Conservation (phyloP, 2,888 invertebrate genomes). For the Epistrophella euchroma region DNA sequence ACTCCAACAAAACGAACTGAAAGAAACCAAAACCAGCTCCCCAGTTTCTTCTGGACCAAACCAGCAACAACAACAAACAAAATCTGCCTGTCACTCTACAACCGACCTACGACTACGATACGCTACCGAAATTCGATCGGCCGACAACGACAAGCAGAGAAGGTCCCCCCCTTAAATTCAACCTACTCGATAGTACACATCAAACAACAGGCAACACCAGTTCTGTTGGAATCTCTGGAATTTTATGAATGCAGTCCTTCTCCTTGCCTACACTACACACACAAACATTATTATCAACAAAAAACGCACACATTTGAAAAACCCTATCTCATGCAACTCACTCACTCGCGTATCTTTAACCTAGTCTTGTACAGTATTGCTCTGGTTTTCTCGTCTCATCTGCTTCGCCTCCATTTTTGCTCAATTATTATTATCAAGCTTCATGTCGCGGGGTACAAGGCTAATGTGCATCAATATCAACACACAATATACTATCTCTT, state of each 20-base stretch:
- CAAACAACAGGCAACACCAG: constrained; percentile 38
- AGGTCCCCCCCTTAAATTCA: constrained; percentile 39
- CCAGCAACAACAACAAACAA: constrained; percentile 48
- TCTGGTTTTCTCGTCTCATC: constrained; percentile 53
- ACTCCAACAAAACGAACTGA: constrained; percentile 38
- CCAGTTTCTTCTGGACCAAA: constrained; percentile 5
- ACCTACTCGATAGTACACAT: constrained; percentile 39
- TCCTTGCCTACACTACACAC: constrained; percentile 38
- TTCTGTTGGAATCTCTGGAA: constrained; percentile 69
- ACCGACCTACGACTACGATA: constrained; percentile 76
- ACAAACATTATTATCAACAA: background rate
- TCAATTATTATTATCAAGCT: constrained; percentile 20
- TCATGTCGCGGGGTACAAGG: constrained; percentile 42
- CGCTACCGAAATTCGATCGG: constrained; percentile 67
- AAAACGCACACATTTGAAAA: background rate
- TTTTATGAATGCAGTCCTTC: constrained; percentile 70
- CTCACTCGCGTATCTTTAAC: constrained; percentile 58
- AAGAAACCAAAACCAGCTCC: constrained; percentile 27
- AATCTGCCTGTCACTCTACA: constrained; percentile 65
- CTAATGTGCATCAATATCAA: constrained; percentile 45
- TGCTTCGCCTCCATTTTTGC: constrained; percentile 36
- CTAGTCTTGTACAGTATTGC: constrained; percentile 52
- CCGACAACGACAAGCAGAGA: constrained; percentile 49
- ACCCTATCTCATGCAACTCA: constrained; percentile 39
- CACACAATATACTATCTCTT: constrained; percentile 42